These are phyloP conservation scores for Pan paniscus DNA, from an alignment of 2,113 vertebrate species.

Conservation along the genomic window DNA sequence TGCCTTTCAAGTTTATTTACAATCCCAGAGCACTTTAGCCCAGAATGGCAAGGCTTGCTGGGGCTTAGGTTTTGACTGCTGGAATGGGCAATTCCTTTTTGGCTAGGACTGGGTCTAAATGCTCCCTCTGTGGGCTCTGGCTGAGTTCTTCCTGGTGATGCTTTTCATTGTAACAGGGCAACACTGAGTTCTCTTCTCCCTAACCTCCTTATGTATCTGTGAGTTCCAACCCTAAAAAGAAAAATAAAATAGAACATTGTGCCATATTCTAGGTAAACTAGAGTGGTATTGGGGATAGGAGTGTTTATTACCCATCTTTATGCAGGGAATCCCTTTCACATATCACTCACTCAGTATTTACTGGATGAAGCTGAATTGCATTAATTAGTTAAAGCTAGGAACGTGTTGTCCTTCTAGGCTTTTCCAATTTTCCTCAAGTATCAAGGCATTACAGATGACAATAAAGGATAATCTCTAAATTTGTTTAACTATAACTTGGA, in stretches of 20 bases:
- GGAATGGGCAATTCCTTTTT: too few relatives aligned
- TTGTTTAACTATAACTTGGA: background rate
- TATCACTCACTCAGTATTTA: background rate
- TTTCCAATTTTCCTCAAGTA: background rate
- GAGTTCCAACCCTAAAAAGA: background rate
- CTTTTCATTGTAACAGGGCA: too few relatives aligned
- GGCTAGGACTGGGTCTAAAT: too few relatives aligned
- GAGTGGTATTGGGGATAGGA: background rate
- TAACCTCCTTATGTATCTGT: background rate
- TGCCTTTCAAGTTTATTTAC: too few relatives aligned
- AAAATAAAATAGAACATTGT: background rate
- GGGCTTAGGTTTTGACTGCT: too few relatives aligned
- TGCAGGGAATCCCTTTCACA: background rate
- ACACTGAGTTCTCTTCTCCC: background rate
- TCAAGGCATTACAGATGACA: background rate
- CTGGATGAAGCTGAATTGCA: background rate
- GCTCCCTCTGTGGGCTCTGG: too few relatives aligned
- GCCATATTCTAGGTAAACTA: background rate
- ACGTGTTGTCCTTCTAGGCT: background rate
- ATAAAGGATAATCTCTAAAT: background rate
- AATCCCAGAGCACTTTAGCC: too few relatives aligned
- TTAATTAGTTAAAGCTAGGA: background rate
- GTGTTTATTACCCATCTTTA: background rate
- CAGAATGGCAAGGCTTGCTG: too few relatives aligned
- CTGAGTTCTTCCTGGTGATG: too few relatives aligned